Conservation (phyloP, 2,888 invertebrate genomes). For the Cataglyphis rosenhaueri region DNA sequence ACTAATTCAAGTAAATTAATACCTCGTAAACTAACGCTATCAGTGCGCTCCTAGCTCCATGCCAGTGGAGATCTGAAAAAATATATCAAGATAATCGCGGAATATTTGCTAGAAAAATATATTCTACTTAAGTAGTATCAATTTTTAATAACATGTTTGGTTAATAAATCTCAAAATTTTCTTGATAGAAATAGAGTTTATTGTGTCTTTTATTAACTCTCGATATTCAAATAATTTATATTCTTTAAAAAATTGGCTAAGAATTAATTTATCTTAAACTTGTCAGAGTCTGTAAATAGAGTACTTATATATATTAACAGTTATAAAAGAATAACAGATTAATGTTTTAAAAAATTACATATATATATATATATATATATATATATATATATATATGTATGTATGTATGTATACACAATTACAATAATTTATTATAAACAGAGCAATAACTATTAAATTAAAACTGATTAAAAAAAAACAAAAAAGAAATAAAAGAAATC, state of each 20-base stretch:
- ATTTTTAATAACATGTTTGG: not conserved
- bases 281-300: not conserved
- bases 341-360: not conserved
- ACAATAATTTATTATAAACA: not conserved
- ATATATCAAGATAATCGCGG: constrained; percentile 1
- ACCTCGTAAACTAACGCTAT: constrained; percentile 85
- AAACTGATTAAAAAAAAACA: not conserved
- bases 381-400: not conserved
- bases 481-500: not conserved
- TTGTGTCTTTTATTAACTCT: not conserved
- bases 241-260: not conserved
- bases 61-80: constrained; percentile 85
- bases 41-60: constrained; percentile 86
- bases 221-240: not conserved
- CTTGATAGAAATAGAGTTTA: not conserved
- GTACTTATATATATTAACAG: not conserved
- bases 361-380: too few species aligned
- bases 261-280: not conserved
- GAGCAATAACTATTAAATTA: not conserved
- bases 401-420: not conserved
- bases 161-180: constrained; percentile 6
- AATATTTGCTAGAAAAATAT: not conserved
- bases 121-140: not conserved
- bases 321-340: not conserved
- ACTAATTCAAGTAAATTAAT: constrained; percentile 4